Conservation (phyloP, 2,888 invertebrate species). For the Calliopum simillimum region DNA sequence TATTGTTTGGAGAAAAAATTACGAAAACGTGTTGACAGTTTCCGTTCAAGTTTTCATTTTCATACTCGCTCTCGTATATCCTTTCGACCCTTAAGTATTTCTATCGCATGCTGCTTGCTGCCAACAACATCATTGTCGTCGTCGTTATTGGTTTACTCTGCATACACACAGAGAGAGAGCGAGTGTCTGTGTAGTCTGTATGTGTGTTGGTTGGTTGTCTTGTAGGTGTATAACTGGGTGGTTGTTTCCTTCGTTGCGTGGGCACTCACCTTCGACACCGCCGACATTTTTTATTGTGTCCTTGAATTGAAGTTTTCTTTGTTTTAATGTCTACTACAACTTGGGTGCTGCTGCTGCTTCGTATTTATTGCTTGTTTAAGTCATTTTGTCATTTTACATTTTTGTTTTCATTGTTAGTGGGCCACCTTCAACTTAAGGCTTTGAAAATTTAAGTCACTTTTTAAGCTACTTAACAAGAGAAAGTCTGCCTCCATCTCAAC, state of each 20-base stretch:
- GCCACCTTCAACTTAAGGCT: neutral
- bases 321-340: too few relatives aligned
- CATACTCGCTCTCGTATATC: neutral
- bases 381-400: conserved; percentile 12
- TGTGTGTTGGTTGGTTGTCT: neutral
- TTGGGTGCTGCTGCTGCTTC: neutral
- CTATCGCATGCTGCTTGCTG: too few relatives aligned
- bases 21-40: conserved; percentile 10
- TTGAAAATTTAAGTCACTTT: too few relatives aligned
- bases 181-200: too few relatives aligned
- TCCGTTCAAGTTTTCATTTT: neutral
- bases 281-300: neutral
- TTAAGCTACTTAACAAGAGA: too few relatives aligned
- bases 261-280: neutral
- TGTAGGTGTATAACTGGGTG: neutral
- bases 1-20: conserved; percentile 14
- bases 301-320: neutral
- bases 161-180: too few relatives aligned
- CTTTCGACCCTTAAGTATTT: too few relatives aligned
- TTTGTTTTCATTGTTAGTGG: neutral
- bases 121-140: too few relatives aligned
- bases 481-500: too few relatives aligned
- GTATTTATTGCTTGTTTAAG: conserved; percentile 6
- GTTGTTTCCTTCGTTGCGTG: neutral
- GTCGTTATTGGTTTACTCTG: too few relatives aligned